A percentile compares a stretch with the other conserved stretches of the same genome.
Evolutionary conservation across 2,113 vertebrate genomes (phyloP).

Genomic region (Myotis lucifugus): DNA sequence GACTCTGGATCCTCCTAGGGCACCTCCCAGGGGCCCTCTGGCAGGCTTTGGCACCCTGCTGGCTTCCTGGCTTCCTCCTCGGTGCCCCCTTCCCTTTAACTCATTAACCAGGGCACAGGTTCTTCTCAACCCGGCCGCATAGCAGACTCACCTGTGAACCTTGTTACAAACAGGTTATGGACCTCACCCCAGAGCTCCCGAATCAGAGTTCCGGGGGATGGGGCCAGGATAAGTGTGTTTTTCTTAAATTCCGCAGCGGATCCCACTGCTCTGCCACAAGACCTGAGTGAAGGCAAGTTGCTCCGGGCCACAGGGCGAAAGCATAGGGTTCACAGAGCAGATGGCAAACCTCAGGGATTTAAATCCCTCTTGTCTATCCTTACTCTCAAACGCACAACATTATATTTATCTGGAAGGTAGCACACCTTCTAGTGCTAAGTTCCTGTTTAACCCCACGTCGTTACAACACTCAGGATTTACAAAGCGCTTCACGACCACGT

Average conservation of each 20-base stretch:
- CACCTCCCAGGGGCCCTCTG: neutral
- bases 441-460: neutral
- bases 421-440: neutral
- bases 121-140: neutral
- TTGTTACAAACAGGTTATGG: neutral
- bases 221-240: neutral
- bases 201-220: neutral
- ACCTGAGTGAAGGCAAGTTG: neutral
- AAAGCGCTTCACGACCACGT: neutral
- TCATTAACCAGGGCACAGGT: neutral
- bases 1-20: neutral
- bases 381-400: neutral
- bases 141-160: neutral
- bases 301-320: neutral
- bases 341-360: neutral
- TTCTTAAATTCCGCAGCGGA: neutral
- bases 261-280: neutral
- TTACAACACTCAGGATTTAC: neutral
- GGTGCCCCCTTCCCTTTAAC: neutral
- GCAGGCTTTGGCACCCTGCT: rapidly evolving
- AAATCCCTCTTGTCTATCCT: neutral
- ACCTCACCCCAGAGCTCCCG: neutral
- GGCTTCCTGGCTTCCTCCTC: rapidly evolving
- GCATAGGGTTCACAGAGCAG: neutral
- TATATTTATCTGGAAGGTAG: neutral